Percentiles rank a stretch among this genome's conserved stretches.
Evolutionary conservation across 2,797 vertebrate genomes (phyloP).

Genomic region (Melanotaenia maccullochi): DNA sequence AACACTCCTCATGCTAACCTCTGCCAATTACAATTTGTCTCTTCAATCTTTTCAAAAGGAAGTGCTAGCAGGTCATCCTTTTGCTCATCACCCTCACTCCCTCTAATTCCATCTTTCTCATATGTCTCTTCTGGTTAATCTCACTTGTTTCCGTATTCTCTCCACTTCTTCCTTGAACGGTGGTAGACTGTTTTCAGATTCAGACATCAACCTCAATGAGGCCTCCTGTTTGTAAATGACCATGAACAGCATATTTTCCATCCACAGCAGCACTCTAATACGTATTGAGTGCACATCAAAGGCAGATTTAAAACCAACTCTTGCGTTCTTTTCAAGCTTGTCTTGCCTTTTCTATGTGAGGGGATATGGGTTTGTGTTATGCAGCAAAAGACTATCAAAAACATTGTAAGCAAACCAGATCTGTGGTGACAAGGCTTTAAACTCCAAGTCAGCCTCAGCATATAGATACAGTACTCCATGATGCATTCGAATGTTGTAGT

Average conservation of each 20-base stretch:
- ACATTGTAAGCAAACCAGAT: slow-evolving; percentile 44
- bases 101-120: not conserved
- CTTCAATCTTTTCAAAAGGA: not conserved
- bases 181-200: slow-evolving; percentile 17
- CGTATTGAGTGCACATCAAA: slow-evolving; percentile 38
- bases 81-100: not conserved
- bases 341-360: slow-evolving; percentile 39
- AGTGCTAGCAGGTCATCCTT: not conserved
- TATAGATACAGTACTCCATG: slow-evolving; percentile 43
- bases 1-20: slow-evolving; percentile 8
- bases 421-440: slow-evolving; percentile 65
- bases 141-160: not conserved
- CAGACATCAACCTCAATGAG: slow-evolving; percentile 9
- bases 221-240: slow-evolving; percentile 20
- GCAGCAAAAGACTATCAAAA: slow-evolving; percentile 49
- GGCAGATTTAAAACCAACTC: slow-evolving; percentile 48
- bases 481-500: slow-evolving; percentile 36
- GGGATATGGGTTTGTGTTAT: slow-evolving; percentile 44
- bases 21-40: slow-evolving; percentile 7
- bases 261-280: slow-evolving; percentile 18
- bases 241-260: slow-evolving; percentile 20
- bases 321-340: slow-evolving; percentile 43
- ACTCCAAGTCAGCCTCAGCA: slow-evolving; percentile 50
- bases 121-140: not conserved
- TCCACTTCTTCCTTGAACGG: not conserved